A percentile compares a stretch with the other conserved stretches of the same genome.
Evolutionary conservation across 2,888 invertebrate species (phyloP).

Genomic region (Campoplex capitator): DNA sequence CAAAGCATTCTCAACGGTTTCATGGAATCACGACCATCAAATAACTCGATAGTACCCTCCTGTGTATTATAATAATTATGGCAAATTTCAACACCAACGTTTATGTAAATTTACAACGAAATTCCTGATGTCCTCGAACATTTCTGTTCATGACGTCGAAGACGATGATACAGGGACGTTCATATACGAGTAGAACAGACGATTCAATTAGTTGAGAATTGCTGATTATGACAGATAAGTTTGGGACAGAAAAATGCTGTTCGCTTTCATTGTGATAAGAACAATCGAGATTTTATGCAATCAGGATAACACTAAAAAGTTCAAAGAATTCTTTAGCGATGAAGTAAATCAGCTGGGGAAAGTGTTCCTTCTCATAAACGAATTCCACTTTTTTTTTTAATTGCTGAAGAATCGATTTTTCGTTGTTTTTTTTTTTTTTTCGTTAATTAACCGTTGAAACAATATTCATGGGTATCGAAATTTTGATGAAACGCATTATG

Average conservation of each 20-base stretch:
- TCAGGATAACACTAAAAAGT: no score
- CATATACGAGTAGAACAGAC: not conserved
- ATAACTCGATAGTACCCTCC: not conserved
- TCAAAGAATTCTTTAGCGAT: not conserved
- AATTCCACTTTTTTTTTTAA: not conserved
- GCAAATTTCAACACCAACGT: constrained; percentile 35
- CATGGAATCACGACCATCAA: constrained; percentile 60
- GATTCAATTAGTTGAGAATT: not conserved
- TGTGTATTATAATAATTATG: constrained; percentile 34
- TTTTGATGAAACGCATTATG: constrained; percentile 16
- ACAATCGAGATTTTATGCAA: no score
- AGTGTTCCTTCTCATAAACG: not conserved
- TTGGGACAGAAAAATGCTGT: not conserved
- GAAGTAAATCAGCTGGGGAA: not conserved
- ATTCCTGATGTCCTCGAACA: not conserved
- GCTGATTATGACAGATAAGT: not conserved
- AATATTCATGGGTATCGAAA: constrained; percentile 1
- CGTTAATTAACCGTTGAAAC: not conserved
- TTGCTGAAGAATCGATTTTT: not conserved
- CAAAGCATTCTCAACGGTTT: constrained; percentile 53
- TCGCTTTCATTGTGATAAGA: not conserved
- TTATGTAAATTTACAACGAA: constrained; percentile 47
- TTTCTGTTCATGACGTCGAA: not conserved
- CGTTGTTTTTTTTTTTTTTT: not conserved
- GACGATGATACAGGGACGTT: not conserved